Percentiles rank a stretch among this genome's conserved stretches.
Evolutionary conservation across 2,888 invertebrate genomes (phyloP).

Genomic region (Chaetoderma sp.): DNA sequence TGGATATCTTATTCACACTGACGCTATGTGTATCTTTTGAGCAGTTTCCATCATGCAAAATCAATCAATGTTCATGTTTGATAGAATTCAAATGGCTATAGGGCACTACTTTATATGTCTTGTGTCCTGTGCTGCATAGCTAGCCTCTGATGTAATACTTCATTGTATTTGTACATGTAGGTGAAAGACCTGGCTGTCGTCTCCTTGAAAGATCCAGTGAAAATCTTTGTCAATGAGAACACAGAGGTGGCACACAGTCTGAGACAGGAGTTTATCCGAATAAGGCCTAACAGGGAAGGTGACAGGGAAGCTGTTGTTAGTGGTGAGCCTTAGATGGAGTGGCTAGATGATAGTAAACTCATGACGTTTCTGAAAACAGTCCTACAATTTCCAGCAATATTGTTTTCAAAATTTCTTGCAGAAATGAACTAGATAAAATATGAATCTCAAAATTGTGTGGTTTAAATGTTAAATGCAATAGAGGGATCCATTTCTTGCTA

Average conservation of each 20-base stretch:
- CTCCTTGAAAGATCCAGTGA: conserved; percentile 91
- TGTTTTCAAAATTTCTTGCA: background rate
- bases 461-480: too few species aligned
- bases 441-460: too few species aligned
- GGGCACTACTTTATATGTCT: too few species aligned
- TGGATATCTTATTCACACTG: too few species aligned
- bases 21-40: too few species aligned
- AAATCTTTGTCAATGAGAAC: conserved; percentile 95
- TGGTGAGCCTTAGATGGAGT: conserved; percentile 50
- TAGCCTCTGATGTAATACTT: too few species aligned
- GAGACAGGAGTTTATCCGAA: conserved; percentile 92
- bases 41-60: too few species aligned
- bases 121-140: too few species aligned
- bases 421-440: background rate
- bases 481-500: too few species aligned
- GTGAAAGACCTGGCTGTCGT: conserved; percentile 91
- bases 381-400: too few species aligned
- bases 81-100: too few species aligned
- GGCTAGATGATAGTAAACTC: background rate
- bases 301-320: conserved; percentile 88
- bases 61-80: too few species aligned
- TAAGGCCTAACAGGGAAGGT: conserved; percentile 86
- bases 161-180: conserved; percentile 43
- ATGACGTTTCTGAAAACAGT: background rate
- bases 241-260: conserved; percentile 95